A percentile compares a stretch with the other conserved stretches of the same genome.
phyloP scores from a whole-genome alignment of 2,888 invertebrate species.

The Lissocephala sabroskyi region DNA sequence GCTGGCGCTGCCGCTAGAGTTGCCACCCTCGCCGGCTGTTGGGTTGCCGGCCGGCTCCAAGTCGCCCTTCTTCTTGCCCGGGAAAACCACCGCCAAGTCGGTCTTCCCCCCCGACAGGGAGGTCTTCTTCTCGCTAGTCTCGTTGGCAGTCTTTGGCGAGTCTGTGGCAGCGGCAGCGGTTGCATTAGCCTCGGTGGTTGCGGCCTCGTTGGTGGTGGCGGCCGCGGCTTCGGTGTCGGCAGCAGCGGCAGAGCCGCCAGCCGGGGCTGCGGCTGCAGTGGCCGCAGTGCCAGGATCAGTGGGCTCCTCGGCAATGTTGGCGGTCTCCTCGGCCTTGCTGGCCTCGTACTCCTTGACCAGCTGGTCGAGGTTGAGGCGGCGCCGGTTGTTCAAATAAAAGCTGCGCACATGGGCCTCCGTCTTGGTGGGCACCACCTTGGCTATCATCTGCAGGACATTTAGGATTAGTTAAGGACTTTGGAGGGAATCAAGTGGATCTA shows the following conservation, averaged over 20 bases:
- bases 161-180: constrained; percentile 3
- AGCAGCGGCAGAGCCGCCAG: neutral
- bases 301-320: constrained; percentile 4
- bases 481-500: neutral
- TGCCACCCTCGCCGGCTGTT: neutral
- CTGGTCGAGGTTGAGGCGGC: constrained; percentile 89
- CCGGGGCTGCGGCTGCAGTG: neutral
- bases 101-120: no score
- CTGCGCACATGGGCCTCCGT: constrained; percentile 93
- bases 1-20: neutral
- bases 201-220: neutral
- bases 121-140: no score
- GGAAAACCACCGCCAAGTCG: no score
- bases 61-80: no score
- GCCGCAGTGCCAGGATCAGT: neutral
- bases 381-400: constrained; percentile 92
- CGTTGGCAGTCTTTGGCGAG: neutral
- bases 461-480: neutral
- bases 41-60: no score
- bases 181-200: neutral
- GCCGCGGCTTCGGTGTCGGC: neutral
- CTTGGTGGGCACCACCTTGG: constrained; percentile 95
- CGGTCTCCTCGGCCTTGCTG: constrained; percentile 19
- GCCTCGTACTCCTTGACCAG: constrained; percentile 89
- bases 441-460: constrained; percentile 82